Evolutionary conservation across 2,113 vertebrate genomes (phyloP), one percentile per base, ranked within the genome.

Genomic region (Daubentonia madagascariensis): DNA sequence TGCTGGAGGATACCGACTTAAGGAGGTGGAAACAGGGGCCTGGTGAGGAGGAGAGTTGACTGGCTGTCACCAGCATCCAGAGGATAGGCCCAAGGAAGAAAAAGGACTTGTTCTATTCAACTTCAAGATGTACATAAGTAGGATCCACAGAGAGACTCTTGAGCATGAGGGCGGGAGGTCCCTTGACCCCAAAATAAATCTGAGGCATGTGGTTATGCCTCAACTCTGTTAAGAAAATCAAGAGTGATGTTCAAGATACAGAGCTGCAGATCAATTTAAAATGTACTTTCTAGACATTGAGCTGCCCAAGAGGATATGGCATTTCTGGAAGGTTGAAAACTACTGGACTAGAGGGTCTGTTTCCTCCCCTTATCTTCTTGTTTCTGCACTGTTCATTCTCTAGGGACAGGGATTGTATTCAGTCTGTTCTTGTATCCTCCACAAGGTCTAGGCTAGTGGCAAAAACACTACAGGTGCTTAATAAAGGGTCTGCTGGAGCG

Each of bases 81-180:
- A 54, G 0, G 8, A 65, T 6, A 65, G 61, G 30, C 16, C 20
- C 1, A 0, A 25, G 45, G 67, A 22, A 72, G 35, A 14, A 32
- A 96, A 59, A 22, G 8, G 43, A 32, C 48, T 48, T 28, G 54
- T 35, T 79, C 40, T 48, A 8, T 18, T 59, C 22, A 2, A 23
- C 35, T 17, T 61, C 52, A 30, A 72, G 13, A 59, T 14, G 8
- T 14, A 35, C 63, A 89, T 72, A 68, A 63, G 13, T 1, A 57
- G 48, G 18, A 50, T 30, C 52, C 18, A 6, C 5, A 14, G 22
- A 32, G 16, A 79, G 73, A 40, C 6, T 43, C 57, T 43, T 65
- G 17, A 50, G 20, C 9, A 3, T 48, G 48, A 35, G 6, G 5
- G n/a, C 40, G 18, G 37, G 30, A 16, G 14, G 0, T 10, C 35